A percentile compares a stretch with the other conserved stretches of the same genome.
Evolutionary conservation across 2,113 vertebrate genomes (phyloP).

Genomic region (Barnardius zonarius): DNA sequence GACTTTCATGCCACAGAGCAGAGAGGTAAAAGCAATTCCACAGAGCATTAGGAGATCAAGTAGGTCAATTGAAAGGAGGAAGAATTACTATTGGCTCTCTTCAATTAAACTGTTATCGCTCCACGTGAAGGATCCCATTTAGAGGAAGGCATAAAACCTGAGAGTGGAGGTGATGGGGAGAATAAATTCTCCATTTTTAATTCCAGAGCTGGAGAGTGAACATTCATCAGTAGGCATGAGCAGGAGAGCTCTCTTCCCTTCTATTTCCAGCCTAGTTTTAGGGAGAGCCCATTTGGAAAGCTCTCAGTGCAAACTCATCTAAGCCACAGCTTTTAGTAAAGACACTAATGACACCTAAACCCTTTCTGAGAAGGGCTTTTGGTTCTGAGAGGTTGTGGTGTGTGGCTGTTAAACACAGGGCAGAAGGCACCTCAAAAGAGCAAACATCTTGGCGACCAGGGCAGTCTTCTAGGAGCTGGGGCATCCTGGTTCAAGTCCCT

Average conservation of each 20-base stretch:
- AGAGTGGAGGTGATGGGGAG: neutral
- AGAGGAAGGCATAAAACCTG: constrained; percentile 47
- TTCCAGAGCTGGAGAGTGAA: neutral
- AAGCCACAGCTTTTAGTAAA: neutral
- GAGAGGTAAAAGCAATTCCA: constrained; percentile 50
- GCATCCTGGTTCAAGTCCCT: neutral
- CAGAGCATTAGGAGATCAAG: constrained; percentile 33
- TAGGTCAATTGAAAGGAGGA: constrained; percentile 42
- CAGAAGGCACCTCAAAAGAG: neutral
- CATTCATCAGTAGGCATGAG: constrained; percentile 7
- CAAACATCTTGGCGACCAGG: neutral
- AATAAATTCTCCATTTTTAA: constrained; percentile 48
- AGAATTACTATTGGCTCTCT: constrained; percentile 31
- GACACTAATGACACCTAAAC: neutral
- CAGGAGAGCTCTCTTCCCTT: neutral
- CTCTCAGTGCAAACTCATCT: neutral
- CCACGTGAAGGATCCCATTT: constrained; percentile 53
- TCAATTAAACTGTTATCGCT: constrained; percentile 61
- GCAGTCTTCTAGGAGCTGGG: neutral
- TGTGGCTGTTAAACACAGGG: neutral
- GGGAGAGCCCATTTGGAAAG: neutral
- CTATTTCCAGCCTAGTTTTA: neutral
- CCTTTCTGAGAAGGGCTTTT: neutral
- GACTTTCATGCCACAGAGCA: constrained; percentile 33
- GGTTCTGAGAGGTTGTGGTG: neutral